Conservation (phyloP, 2,113 vertebrate genomes). For the Ochotona princeps region DNA sequence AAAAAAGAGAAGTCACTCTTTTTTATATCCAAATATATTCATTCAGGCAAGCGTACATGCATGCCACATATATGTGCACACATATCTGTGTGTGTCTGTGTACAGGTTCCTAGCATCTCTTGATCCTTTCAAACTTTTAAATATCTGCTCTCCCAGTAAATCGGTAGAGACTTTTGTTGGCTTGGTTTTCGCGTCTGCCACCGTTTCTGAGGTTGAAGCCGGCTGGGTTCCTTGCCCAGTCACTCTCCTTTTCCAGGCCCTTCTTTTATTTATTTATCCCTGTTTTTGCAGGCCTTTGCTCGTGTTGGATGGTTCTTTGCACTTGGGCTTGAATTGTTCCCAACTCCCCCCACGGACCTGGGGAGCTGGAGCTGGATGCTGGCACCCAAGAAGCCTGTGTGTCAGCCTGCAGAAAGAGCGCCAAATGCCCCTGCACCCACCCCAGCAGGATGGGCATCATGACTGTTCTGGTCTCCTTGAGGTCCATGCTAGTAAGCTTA, state of each 20-base stretch:
- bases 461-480: not conserved
- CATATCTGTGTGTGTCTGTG: not conserved
- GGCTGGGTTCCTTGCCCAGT: not conserved
- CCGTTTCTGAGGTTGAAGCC: not conserved
- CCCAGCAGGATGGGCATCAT: not conserved
- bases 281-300: not conserved
- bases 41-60: too few relatives aligned
- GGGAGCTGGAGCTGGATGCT: too few relatives aligned
- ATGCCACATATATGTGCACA: not conserved
- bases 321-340: not conserved
- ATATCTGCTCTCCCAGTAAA: not conserved
- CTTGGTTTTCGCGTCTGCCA: not conserved
- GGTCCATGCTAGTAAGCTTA: not conserved
- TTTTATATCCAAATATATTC: too few relatives aligned
- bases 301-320: not conserved
- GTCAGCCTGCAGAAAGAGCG: not conserved
- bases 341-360: not conserved
- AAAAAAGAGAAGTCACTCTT: not conserved
- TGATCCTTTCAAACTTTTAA: not conserved
- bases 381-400: not conserved
- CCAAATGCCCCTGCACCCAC: fast-evolving
- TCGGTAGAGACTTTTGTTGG: not conserved
- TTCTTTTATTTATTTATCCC: too few relatives aligned
- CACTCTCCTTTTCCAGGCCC: not conserved
- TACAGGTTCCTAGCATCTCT: not conserved